Conservation (phyloP, 2,888 invertebrate genomes). For the Agrochola macilenta region DNA sequence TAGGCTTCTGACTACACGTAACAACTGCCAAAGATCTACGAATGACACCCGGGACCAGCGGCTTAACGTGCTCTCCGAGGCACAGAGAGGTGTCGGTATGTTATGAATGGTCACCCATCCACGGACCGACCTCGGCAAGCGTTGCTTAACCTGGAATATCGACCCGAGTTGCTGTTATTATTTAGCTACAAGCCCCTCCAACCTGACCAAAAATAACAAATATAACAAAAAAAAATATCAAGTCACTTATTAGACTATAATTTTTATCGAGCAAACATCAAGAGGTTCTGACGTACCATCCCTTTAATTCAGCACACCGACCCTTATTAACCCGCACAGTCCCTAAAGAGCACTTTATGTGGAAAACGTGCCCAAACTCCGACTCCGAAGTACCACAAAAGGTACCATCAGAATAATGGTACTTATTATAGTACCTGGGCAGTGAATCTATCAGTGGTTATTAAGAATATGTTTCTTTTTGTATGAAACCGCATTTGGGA, state of each 20-base stretch:
- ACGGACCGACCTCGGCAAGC: not conserved
- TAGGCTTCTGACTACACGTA: not conserved
- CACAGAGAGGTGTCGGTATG: not conserved
- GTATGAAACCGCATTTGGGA: not conserved
- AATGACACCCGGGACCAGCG: not conserved
- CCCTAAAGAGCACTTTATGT: constrained; percentile 66
- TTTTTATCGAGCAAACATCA: constrained; percentile 40
- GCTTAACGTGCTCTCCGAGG: not conserved
- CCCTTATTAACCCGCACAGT: constrained; percentile 62
- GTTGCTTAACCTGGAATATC: not conserved
- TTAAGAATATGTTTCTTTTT: constrained; percentile 1
- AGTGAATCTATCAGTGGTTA: not conserved
- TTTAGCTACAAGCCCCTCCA: not conserved
- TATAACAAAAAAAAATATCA: not conserved
- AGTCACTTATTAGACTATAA: constrained; percentile 19
- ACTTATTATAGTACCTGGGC: constrained; percentile 6
- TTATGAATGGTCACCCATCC: not conserved
- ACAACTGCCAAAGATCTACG: not conserved
- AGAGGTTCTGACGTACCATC: constrained; percentile 33
- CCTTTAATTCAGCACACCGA: constrained; percentile 61
- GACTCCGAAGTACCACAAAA: constrained; percentile 36
- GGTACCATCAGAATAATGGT: constrained; percentile 31
- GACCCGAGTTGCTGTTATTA: not conserved
- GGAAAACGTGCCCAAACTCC: constrained; percentile 65
- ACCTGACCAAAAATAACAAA: not conserved